Percentiles rank a stretch among this genome's conserved stretches.
Evolutionary conservation across 2,888 invertebrate genomes (phyloP).

Genomic region (Hirtodrosophila duncani): DNA sequence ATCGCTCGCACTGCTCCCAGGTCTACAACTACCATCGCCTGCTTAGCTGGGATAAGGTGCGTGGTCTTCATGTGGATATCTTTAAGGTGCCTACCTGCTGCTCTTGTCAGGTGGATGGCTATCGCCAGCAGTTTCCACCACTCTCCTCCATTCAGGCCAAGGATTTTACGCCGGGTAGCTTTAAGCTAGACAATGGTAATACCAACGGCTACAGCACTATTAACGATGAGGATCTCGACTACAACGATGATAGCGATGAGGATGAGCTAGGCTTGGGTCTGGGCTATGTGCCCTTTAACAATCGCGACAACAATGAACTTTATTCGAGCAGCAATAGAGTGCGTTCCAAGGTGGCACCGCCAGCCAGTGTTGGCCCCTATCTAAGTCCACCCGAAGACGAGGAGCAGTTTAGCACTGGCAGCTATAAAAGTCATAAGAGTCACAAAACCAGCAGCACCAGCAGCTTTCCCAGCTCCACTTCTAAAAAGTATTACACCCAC

Average conservation of each 20-base stretch:
- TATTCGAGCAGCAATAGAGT: conserved; percentile 64
- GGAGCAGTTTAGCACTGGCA: conserved; percentile 36
- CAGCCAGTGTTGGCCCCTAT: conserved; percentile 74
- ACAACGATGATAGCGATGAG: conserved; percentile 73
- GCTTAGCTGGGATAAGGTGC: conserved; percentile 88
- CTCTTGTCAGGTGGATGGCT: conserved; percentile 89
- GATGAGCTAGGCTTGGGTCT: conserved; percentile 53
- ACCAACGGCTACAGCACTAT: conserved; percentile 61
- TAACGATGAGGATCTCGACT: conserved; percentile 72
- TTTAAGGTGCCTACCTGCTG: conserved; percentile 91
- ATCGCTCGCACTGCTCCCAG: conserved; percentile 89
- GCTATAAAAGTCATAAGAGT: conserved; percentile 10
- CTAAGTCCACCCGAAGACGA: conserved; percentile 75
- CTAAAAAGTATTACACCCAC: conserved; percentile 54
- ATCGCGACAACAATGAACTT: conserved; percentile 64
- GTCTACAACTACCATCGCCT: conserved; percentile 90
- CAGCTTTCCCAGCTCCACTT: conserved; percentile 6
- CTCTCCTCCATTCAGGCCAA: conserved; percentile 60
- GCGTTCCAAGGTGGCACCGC: conserved; percentile 59
- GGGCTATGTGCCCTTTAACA: conserved; percentile 42
- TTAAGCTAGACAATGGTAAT: conserved; percentile 32
- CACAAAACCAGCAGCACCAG: conserved; percentile 9
- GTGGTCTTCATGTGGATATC: conserved; percentile 90
- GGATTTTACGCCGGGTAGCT: conserved; percentile 57
- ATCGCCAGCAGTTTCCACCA: conserved; percentile 84